These are phyloP conservation scores for Microchirus variegatus DNA, from an alignment of 2,797 vertebrate species.

Conservation along the genomic window DNA sequence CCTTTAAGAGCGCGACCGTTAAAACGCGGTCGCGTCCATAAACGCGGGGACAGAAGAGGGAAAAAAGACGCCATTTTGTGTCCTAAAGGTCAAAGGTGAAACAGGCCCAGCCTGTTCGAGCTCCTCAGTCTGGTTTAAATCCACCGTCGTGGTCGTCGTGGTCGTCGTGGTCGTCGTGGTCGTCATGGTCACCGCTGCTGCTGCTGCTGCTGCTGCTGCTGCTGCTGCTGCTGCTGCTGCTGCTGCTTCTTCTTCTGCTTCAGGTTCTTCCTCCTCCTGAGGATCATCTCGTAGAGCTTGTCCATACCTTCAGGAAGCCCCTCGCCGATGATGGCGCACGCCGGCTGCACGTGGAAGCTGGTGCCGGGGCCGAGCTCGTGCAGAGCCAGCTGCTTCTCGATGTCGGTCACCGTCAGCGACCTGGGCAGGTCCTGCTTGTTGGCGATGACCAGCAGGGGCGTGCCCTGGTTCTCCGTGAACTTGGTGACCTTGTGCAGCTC, in stretches of 20 bases:
- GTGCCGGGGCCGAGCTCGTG: slow-evolving; percentile 92
- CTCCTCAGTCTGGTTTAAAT: neutral
- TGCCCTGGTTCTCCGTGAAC: slow-evolving; percentile 96
- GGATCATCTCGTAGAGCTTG: slow-evolving; percentile 96
- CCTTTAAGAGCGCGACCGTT: too few species aligned
- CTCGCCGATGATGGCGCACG: slow-evolving; percentile 97
- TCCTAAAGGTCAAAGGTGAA: neutral
- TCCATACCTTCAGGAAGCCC: slow-evolving; percentile 98
- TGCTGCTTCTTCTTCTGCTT: slow-evolving; percentile 98
- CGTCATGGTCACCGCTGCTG: slow-evolving; percentile 74
- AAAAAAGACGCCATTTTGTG: too few species aligned
- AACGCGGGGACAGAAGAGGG: too few species aligned
- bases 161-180: too few species aligned
- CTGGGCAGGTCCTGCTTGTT: slow-evolving; percentile 98
- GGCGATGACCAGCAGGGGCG: slow-evolving; percentile 95
- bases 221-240: slow-evolving; percentile 40
- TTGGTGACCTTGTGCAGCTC: slow-evolving; percentile 98
- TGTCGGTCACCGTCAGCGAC: slow-evolving; percentile 90
- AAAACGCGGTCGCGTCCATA: too few species aligned
- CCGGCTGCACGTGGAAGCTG: slow-evolving; percentile 94
- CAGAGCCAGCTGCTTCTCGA: slow-evolving; percentile 95
- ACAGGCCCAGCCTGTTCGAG: slow-evolving; percentile 74
- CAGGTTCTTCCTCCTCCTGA: slow-evolving; percentile 92
- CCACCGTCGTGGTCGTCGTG: too few species aligned
- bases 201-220: slow-evolving; percentile 74